Evolutionary conservation across 2,113 vertebrate species (phyloP), one percentile per base, ranked within the genome.

Genomic region (Hippocampus mohnikei): DNA sequence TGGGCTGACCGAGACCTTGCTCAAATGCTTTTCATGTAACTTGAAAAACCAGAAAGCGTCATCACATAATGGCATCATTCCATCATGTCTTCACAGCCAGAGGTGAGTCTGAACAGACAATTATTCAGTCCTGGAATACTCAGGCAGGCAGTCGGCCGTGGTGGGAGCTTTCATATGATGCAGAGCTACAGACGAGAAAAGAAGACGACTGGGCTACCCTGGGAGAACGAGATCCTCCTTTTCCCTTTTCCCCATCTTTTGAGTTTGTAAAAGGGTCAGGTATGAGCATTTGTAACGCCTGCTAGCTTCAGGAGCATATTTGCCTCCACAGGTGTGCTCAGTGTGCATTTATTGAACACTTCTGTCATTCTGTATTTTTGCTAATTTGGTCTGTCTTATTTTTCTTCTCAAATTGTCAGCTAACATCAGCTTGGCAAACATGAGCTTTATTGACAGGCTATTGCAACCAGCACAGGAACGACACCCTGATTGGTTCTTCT

Each of bases 401-500:
- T 11, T 77, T 68, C 76, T 27, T 83, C 59, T 75, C 58, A 74
- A 76, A 53, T 78, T 41, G 37, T 85, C 81, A 88, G 90, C 68
- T 66, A 66, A 82, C 64, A 8, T 71, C 69, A 70, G 72, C 63
- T 77, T 77, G 62, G 62, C 77, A 72, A 63, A 75, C 53, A 44
- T 0, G 1, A 81, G 72, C 55, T 84, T 77, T 58, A 0, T 85
- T 63, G 80, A 89, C 55, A 83, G 75, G 0, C 66, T 83, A 4
- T 62, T 79, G 60, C 74, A 70, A 40, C 81, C 73, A 29, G 11
- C 58, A 58, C 65, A 41, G 15, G 69, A 58, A 70, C 66, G 67
- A 29, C 71, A 73, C 55, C 88, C 88, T 27, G 87, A 91, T 2
- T 93, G 92, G 91, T 85, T 73, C 77, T 59, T 86, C 25, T 73